Evolutionary conservation across 2,888 invertebrate genomes (phyloP), one percentile per base, ranked within the genome.

Genomic region (Mesoligia furuncula): DNA sequence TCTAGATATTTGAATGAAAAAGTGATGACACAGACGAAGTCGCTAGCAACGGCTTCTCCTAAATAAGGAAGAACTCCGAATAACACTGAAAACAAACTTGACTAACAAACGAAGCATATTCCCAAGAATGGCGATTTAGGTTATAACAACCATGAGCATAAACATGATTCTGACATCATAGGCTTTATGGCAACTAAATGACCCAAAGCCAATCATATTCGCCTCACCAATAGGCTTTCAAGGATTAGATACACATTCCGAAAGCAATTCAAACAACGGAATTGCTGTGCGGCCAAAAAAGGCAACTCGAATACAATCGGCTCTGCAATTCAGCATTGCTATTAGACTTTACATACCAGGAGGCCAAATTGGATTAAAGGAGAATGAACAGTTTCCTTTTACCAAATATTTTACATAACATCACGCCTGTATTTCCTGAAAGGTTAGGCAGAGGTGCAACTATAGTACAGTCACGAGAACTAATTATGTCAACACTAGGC

Each of bases 221-320:
- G 72, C 31, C 61, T 11, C 62, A 71, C 20, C 71, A 74, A 71
- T 71, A 71, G 79, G 64, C 74, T 71, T 72, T 79, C 45, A 70
- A 72, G 68, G 59, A 79, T 79, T 74, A 74, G 74, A 79, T 24
- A 79, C 69, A 61, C 83, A 79, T 75, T 83, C 75, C 74, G 24
- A 71, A 79, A 70, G 42, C 42, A 73, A 75, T 79, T 79, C 45
- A 13, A 57, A 64, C 45, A 20, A 54, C 45, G 59, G 45, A 67
- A 83, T 75, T 51, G 57, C 65, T 61, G 51, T 66, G 20, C 7
- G 3, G 13, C 73, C 70, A 65, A 79, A 75, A 75, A 72, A 62
- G 84, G 75, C 45, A 66, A 59, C 45, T 51, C 15, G 57, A 20
- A 68, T 45, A 57, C 66, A 66, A 67, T 68, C 1, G 59, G 31